Conservation (phyloP, 1,140 invertebrate species). For the Temnothorax nylanderi region DNA sequence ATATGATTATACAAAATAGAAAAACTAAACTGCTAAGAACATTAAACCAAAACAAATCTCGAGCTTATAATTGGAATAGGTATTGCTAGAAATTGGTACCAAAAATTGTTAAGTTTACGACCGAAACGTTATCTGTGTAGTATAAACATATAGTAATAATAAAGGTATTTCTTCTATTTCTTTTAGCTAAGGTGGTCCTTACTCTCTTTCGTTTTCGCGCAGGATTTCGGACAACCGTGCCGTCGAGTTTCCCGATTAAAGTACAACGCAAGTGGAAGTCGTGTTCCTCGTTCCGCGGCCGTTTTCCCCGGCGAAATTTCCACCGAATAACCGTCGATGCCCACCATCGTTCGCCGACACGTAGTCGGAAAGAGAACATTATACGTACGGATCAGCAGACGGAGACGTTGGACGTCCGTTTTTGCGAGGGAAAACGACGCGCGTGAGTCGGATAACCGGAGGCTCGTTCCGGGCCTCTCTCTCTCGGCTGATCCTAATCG, state of each 20-base stretch:
- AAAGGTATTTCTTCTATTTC: background rate
- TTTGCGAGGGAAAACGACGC: conserved; percentile 62
- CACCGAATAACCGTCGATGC: conserved; percentile 40
- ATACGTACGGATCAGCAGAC: conserved; percentile 44
- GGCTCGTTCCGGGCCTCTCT: conserved; percentile 56
- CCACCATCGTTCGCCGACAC: conserved; percentile 44
- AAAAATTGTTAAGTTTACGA: background rate
- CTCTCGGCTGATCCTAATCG: conserved; percentile 74
- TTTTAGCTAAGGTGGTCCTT: background rate
- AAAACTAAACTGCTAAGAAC: background rate
- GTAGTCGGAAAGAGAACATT: conserved; percentile 50
- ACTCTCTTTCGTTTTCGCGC: background rate
- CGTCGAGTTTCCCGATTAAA: background rate
- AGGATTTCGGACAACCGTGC: conserved; percentile 1
- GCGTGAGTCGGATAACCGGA: conserved; percentile 63
- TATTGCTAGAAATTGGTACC: background rate
- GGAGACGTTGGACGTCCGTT: conserved; percentile 37
- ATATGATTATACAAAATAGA: background rate
- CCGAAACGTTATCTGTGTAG: background rate
- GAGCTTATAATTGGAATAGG: background rate
- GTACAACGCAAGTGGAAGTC: conserved; percentile 29
- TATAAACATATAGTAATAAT: background rate
- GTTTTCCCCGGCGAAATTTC: conserved; percentile 26
- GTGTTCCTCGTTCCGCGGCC: conserved; percentile 19
- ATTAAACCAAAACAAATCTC: background rate